Conservation (phyloP, 1,140 invertebrate genomes). For the Reticulitermes speratus region DNA sequence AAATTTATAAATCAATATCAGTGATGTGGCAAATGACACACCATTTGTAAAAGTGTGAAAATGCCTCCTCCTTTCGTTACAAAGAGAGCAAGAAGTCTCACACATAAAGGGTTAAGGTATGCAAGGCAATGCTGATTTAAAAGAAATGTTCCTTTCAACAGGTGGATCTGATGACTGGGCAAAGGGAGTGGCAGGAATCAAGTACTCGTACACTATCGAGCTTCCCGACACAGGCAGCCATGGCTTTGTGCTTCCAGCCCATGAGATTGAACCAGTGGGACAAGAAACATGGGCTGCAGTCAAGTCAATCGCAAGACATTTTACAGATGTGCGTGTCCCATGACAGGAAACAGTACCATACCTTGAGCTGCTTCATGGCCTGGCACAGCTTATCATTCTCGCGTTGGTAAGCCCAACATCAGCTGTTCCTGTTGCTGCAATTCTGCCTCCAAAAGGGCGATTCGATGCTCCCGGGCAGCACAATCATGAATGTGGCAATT, state of each 20-base stretch:
- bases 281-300: slow-evolving; percentile 81
- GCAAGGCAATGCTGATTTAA: no score
- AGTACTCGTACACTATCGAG: slow-evolving; percentile 88
- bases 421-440: slow-evolving; percentile 38
- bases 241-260: slow-evolving; percentile 84
- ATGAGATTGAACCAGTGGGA: slow-evolving; percentile 75
- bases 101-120: no score
- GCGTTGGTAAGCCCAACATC: slow-evolving; percentile 37
- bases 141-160: slow-evolving; percentile 39
- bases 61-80: no score
- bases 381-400: slow-evolving; percentile 36
- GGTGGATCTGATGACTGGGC: slow-evolving; percentile 92
- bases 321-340: slow-evolving; percentile 5
- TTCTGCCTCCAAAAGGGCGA: slow-evolving; percentile 36
- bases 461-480: slow-evolving; percentile 22
- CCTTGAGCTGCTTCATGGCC: slow-evolving; percentile 36
- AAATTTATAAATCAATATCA: no score
- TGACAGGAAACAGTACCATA: slow-evolving; percentile 26
- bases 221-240: slow-evolving; percentile 81
- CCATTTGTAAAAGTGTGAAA: no score
- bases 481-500: background rate
- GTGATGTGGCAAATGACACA: no score
- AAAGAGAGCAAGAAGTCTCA: no score
- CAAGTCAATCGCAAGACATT: slow-evolving; percentile 63
- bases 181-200: slow-evolving; percentile 76